Evolutionary conservation across 2,797 vertebrate genomes (phyloP), one percentile per base, ranked within the genome.

Genomic region (Pangasius macronema): DNA sequence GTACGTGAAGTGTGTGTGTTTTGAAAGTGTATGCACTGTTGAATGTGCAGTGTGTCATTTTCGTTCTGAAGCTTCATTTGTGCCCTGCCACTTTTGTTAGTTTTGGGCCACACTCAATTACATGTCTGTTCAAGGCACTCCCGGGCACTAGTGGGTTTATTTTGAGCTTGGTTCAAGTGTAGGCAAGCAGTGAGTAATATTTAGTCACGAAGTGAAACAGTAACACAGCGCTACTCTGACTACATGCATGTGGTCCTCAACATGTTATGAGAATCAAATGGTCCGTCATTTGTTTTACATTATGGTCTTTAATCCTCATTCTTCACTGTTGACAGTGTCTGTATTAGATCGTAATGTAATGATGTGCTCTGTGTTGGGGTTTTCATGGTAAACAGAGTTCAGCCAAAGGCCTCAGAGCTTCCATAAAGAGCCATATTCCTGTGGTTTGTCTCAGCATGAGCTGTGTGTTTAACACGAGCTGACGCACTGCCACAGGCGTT

Each of bases 371-470:
- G 57, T 76, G 46, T 67, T 88, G 87, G 55, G 30, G 30, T 33
- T 76, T 63, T 86, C 51, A 63, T 82, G 70, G 79, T 76, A 75
- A 86, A 86, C 70, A 67, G 80, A 81, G 87, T 86, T 88, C 79
- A 86, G 87, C 68, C 84, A 86, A 86, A 75, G 84, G 80, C 80
- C 68, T 82, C 42, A 6, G 18, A 46, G 79, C 84, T 68, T 83
- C 49, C 83, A 67, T 82, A 81, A 88, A 86, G 84, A 82, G 46
- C 79, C 33, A 18, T 88, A 81, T 67, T 86, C 57, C 84, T 85
- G 87, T 68, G 87, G 87, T 79, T 79, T 80, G 75, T 87, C 86
- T 80, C 82, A 87, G 73, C 86, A 79, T 87, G 86, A 84, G 86
- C 63, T 49, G 61, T 82, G 67, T 85, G 83, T 88, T 88, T 85